Evolutionary conservation across 2,797 vertebrate genomes (phyloP).

Genomic region (Enteromius afrohamiltoni): DNA sequence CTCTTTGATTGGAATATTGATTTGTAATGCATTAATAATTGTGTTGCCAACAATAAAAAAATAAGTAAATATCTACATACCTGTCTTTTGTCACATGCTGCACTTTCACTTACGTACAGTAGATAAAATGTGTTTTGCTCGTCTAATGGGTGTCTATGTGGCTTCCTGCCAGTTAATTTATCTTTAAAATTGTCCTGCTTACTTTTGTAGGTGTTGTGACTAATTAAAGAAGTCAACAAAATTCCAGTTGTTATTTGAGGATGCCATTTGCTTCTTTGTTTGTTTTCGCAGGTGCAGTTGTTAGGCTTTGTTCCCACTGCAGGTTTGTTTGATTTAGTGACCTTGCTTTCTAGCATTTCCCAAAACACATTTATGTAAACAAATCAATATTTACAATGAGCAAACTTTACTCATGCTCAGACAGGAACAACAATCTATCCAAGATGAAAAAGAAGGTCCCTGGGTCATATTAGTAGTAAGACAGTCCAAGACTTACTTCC

Average conservation of each 20-base stretch:
- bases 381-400: background rate
- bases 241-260: background rate
- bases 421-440: background rate
- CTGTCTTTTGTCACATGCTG: too few relatives aligned
- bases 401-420: background rate
- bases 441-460: too few relatives aligned
- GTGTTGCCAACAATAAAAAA: too few relatives aligned
- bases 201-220: background rate
- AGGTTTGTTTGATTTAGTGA: background rate
- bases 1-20: too few relatives aligned
- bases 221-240: background rate
- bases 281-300: background rate
- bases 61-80: too few relatives aligned
- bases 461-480: too few relatives aligned
- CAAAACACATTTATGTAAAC: background rate
- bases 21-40: too few relatives aligned
- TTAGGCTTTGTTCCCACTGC: background rate
- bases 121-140: background rate
- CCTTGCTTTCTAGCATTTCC: background rate
- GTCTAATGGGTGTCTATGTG: background rate
- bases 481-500: background rate
- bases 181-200: background rate
- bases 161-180: background rate
- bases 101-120: too few relatives aligned
- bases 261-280: background rate